Conservation (phyloP, 1,140 invertebrate species). For the Trinorchestia longiramus region DNA sequence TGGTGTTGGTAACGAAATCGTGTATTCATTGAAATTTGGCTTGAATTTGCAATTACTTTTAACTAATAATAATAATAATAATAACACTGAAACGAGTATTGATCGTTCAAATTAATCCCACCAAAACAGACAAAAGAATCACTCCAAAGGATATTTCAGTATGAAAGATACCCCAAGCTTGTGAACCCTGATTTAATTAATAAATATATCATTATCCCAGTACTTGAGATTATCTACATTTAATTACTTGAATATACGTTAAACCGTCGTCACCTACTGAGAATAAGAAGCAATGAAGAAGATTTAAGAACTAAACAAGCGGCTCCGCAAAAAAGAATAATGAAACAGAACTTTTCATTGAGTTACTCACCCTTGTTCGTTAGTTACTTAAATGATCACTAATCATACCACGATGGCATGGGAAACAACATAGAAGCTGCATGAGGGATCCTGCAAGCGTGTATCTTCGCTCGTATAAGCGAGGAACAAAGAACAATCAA, state of each 20-base stretch:
- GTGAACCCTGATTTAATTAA: background rate
- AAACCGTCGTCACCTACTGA: too few species aligned
- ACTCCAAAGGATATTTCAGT: too few species aligned
- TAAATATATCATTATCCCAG: background rate
- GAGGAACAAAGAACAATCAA: background rate
- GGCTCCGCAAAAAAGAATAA: background rate
- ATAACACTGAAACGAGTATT: too few species aligned
- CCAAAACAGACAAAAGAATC: too few species aligned
- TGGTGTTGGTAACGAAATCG: too few species aligned
- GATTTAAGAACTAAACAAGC: background rate
- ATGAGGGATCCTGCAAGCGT: background rate
- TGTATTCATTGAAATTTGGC: too few species aligned
- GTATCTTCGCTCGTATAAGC: background rate
- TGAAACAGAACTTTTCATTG: background rate
- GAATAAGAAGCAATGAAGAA: background rate
- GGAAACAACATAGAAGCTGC: too few species aligned
- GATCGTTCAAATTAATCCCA: too few species aligned
- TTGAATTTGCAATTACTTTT: too few species aligned
- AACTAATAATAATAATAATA: too few species aligned
- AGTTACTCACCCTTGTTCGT: background rate
- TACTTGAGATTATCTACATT: background rate
- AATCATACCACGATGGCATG: background rate
- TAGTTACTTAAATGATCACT: background rate
- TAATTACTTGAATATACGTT: too few species aligned
- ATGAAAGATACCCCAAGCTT: background rate